A percentile compares a stretch with the other conserved stretches of the same genome.
Evolutionary conservation across 2,797 vertebrate species (phyloP).

Genomic region (Spinus pinus): DNA sequence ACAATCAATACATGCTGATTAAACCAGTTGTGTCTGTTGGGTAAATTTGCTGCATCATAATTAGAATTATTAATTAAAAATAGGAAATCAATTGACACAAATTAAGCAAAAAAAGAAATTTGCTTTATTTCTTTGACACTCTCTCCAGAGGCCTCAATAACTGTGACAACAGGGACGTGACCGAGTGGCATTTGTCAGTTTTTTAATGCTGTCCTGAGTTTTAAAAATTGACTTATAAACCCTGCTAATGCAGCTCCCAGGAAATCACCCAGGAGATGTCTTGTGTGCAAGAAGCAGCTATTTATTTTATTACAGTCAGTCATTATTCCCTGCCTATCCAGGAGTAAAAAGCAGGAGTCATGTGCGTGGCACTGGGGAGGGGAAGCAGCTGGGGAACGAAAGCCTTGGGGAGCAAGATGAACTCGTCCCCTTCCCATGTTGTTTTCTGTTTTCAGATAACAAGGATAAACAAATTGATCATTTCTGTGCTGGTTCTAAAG

Average conservation of each 20-base stretch:
- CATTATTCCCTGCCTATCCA: background rate
- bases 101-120: slow-evolving; percentile 84
- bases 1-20: slow-evolving; percentile 80
- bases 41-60: slow-evolving; percentile 93
- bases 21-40: slow-evolving; percentile 84
- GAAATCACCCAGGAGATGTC: background rate
- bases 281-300: background rate
- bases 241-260: background rate
- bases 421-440: background rate
- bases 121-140: slow-evolving; percentile 86
- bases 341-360: background rate
- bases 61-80: slow-evolving; percentile 99
- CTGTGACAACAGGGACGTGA: slow-evolving; percentile 57
- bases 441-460: slow-evolving; percentile 18
- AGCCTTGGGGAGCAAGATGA: background rate
- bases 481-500: background rate
- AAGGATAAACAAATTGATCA: slow-evolving; percentile 62
- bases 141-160: slow-evolving; percentile 71
- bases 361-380: accelerated
- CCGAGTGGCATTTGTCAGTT: slow-evolving; percentile 8
- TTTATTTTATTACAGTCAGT: background rate
- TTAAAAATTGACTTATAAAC: slow-evolving; percentile 22
- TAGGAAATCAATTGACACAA: slow-evolving; percentile 97
- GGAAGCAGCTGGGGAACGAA: background rate
- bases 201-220: slow-evolving; percentile 25